These are phyloP conservation scores for Gasterosteus aculeatus DNA, from an alignment of 2,113 vertebrate genomes.

Conservation along the genomic window DNA sequence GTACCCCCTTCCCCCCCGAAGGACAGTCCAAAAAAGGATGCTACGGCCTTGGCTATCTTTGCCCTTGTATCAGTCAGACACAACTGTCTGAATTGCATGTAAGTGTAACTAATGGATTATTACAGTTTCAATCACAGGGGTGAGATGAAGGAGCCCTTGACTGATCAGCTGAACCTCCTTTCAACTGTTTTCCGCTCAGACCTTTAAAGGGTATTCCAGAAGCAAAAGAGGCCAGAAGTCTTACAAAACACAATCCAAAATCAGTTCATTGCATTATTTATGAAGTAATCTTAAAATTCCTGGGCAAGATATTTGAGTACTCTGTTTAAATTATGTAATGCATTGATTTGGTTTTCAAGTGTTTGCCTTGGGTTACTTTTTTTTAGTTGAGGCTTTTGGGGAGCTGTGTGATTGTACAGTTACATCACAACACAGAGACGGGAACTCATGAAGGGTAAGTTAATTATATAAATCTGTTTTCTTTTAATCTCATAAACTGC, in stretches of 20 bases:
- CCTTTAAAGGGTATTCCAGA: background rate
- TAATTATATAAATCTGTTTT: background rate
- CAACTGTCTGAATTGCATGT: background rate
- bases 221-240: background rate
- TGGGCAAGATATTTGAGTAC: constrained; percentile 13
- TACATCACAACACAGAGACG: background rate
- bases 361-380: background rate
- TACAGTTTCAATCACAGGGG: constrained; percentile 1
- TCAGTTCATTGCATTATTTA: constrained; percentile 8
- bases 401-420: background rate
- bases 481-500: background rate
- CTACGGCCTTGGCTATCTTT: constrained; percentile 23
- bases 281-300: constrained; percentile 7
- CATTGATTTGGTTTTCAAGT: constrained; percentile 1
- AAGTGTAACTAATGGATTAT: constrained; percentile 24
- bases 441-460: background rate
- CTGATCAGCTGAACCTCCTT: constrained; percentile 1
- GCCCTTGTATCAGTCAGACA: constrained; percentile 35
- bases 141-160: background rate
- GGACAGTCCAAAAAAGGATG: constrained; percentile 24
- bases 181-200: constrained; percentile 8
- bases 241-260: constrained; percentile 8
- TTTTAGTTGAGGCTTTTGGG: background rate
- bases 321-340: constrained; percentile 7
- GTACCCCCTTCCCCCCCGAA: constrained; percentile 31